Base-by-base conservation (phyloP, 2,888 invertebrate species). In the Micropterix aruncella region DNA sequence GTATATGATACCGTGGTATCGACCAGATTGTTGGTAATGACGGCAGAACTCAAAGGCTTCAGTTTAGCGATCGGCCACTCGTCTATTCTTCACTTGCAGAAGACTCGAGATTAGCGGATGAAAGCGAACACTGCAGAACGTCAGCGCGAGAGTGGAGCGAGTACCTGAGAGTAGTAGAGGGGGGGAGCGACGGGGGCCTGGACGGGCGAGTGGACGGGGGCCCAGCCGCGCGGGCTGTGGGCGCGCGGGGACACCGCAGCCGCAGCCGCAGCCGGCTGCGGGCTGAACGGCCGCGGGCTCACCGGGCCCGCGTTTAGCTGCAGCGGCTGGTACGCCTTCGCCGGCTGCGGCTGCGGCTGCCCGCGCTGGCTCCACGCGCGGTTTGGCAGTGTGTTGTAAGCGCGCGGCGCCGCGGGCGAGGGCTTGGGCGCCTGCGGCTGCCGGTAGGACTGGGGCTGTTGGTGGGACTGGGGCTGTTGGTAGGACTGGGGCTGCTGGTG, bases 171-270 rank as follows among this genome's bases (percentile, higher is more conserved):
- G 38, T 49, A 50, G 43, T 49, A 47, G 48, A 51, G 46, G 43
- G 52, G 50, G 18, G 50, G 50, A 45, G 50, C 47, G 27, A 45
- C 46, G 16, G 47, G 41, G 16, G 50, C 50, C 16, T 48, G 18
- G 16, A 61, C 60, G 51, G 68, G 68, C 51, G 66, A 65, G 52
- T 65, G 63, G 49, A 70, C 70, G 37, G 70, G 69, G 50, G 66
- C 68, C 70, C 70, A 71, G 54, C 46, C 46, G 14, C 70, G 70
- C 37, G 48, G 48, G 44, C 48, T 47, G 41, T n/a, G 18, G 40
- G 38, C 36, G 18, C 41, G 41, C 19, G 46, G 41, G 44, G 46
- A 16, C 37, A 42, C 38, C 14, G 41, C 18, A 42, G 40, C 41
- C 40, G 42, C 18, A 41, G 45, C 18, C 45, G 44, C 38, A 47